Base-by-base conservation (phyloP, 2,888 invertebrate genomes). In the Caenorhabditis doughertyi region DNA sequence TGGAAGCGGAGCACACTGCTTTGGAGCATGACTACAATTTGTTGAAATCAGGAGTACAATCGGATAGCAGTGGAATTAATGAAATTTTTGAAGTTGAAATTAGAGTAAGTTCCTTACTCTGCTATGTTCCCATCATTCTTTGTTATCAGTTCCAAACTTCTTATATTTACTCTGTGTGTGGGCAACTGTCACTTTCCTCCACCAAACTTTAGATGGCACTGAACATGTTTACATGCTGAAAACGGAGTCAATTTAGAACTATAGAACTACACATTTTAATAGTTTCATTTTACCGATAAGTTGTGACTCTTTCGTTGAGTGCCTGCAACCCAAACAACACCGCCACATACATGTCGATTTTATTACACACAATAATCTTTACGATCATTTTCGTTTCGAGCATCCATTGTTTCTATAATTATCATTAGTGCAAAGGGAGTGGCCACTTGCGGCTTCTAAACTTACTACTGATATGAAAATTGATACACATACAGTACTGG, bases 1-100 rank as follows among this genome's bases (percentile, higher is more conserved):
- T 74, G 64, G 81, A 81, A 74, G 81, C 81, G 1, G 81, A 81
- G 32, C 62, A 81, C 35, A 29, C 64, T 5, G 74, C 70, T 18
- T 42, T 81, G 25, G 35, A 55, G 32, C 81, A 81, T 39, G 81
- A 81, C 65, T 55, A 71, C 55, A 74, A 81, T 47, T 42, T 81
- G 32, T 51, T 81, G 2, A 74, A 58, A 47, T 64, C 64, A n/a
- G 81, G 81, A 49, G 39, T 74, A 16, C 70, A 81, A 65, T 21
- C 47, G 11, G 71, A 74, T 3, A 81, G 64, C 21, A 49, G 42
- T 44, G 70, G 70, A 18, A 70, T 81, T 51, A 70, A 74, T 51
- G 64, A 70, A 39, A 53, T 81, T 18, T 81, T 68, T 42, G 56
- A 81, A 16, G 0, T 35, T 8, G 81, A 81, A 42, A 64, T 81